Evolutionary conservation across 2,797 vertebrate species (phyloP).

Genomic region (Esox lucius): DNA sequence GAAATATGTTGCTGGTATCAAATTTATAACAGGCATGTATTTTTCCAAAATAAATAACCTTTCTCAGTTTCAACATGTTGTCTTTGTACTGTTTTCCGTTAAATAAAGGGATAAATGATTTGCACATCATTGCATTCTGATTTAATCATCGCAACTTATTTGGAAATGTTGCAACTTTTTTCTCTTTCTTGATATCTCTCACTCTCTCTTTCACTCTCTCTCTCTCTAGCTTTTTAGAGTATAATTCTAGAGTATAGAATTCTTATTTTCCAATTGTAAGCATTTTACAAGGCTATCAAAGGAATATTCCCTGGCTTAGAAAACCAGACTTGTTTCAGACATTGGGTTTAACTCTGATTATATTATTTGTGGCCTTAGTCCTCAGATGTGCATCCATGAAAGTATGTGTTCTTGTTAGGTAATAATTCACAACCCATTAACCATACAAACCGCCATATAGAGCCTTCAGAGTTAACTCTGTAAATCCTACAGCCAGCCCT

Average conservation of each 20-base stretch:
- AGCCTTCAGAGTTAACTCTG: slow-evolving; percentile 60
- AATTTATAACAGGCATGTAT: no score
- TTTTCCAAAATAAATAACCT: no score
- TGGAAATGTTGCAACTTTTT: slow-evolving; percentile 23
- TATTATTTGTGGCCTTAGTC: slow-evolving; percentile 30
- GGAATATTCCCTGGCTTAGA: background rate
- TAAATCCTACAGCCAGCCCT: slow-evolving; percentile 63
- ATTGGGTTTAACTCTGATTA: slow-evolving; percentile 20
- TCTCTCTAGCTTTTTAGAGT: background rate
- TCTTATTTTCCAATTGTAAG: background rate
- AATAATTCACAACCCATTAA: slow-evolving; percentile 68
- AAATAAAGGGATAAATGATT: no score
- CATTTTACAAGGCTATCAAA: slow-evolving; percentile 30
- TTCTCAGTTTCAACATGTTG: no score
- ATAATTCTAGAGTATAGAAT: background rate
- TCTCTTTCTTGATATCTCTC: background rate
- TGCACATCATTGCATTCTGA: no score
- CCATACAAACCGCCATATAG: slow-evolving; percentile 55
- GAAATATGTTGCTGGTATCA: no score
- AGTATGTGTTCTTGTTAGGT: slow-evolving; percentile 58
- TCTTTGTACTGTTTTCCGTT: no score
- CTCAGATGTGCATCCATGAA: slow-evolving; percentile 46
- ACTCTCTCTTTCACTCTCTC: slow-evolving; percentile 1
- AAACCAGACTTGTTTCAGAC: slow-evolving; percentile 1
- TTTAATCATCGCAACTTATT: background rate